A percentile compares a stretch with the other conserved stretches of the same genome.
phyloP scores from a whole-genome alignment of 1,140 invertebrate species.

The Drosophila sechellia region DNA sequence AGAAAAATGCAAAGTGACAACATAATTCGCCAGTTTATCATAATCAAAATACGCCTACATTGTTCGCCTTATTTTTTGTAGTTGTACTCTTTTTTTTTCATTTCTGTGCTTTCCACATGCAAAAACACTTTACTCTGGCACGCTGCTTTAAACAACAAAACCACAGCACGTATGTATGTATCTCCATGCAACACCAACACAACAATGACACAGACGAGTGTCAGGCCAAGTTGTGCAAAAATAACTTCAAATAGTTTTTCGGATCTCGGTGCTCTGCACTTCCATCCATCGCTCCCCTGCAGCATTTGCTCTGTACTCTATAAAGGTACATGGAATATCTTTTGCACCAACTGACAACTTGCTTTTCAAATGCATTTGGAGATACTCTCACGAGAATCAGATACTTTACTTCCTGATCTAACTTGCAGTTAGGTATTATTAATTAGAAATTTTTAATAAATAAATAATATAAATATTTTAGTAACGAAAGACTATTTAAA shows the following conservation, averaged over 20 bases:
- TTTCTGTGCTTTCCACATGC: conserved; percentile 15
- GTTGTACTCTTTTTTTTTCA: conserved; percentile 6
- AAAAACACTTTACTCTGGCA: conserved; percentile 71
- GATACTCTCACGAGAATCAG: neutral
- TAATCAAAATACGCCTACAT: conserved; percentile 84
- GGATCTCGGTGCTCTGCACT: conserved; percentile 13
- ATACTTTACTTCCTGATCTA: too few relatives aligned
- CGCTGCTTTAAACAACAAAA: conserved; percentile 55
- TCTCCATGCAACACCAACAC: conserved; percentile 27
- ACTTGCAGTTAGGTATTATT: too few relatives aligned
- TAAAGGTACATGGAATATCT: conserved; percentile 55
- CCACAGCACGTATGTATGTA: conserved; percentile 10
- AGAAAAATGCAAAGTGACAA: conserved; percentile 84
- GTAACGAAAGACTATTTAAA: too few relatives aligned
- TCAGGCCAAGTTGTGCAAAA: conserved; percentile 74
- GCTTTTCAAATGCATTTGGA: conserved; percentile 31
- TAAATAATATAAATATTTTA: too few relatives aligned
- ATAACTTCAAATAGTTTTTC: conserved; percentile 78
- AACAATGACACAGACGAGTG: conserved; percentile 79
- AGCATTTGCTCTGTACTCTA: conserved; percentile 13
- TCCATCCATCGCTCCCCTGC: conserved; percentile 9
- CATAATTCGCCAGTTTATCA: conserved; percentile 84
- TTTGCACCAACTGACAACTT: conserved; percentile 47
- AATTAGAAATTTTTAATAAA: too few relatives aligned
- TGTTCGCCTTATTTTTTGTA: conserved; percentile 52